Evolutionary conservation across 2,797 vertebrate species (phyloP), one percentile per base, ranked within the genome.

Genomic region (Pangasius krempfi): DNA sequence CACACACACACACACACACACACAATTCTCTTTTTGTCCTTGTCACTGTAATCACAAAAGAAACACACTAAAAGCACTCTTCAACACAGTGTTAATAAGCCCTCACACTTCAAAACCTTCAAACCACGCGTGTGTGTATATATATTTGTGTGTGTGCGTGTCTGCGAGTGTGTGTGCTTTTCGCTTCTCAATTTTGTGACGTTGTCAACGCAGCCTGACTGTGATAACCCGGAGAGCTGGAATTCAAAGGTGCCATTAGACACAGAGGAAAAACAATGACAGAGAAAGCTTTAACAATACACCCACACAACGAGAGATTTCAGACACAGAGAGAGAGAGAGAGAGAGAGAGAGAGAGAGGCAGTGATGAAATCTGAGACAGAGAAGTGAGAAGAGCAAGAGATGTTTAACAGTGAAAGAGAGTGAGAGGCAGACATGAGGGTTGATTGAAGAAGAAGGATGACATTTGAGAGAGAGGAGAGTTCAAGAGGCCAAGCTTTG

Each of bases 161-260:
- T 78, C 44, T 78, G 56, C 40, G 47, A 66, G 62, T 14, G 52
- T 75, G 52, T 75, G 14, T 40, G n/a, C n/a, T 54, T 80, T 40
- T 5, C 33, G 22, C 25, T 62, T 83, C 80, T 83, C n/a, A 8
- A 2, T 70, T 72, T 72, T 89, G 58, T 82, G 78, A 86, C 78
- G 54, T 62, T 88, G 87, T 87, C 88, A 87, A n/a, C 72, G 70
- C 84, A 88, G 47, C 87, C 86, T 90, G 54, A 58, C 70, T 82
- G 76, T 87, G 58, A 85, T 88, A 89, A 88, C 60, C 88, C 79
- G 60, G 64, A 82, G 87, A 89, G 84, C 50, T 72, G 33, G 78
- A 88, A 86, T 89, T 92, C 87, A 88, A 84, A 91, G 76, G 84
- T 88, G 76, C 87, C 76, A 87, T 92, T 88, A 90, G 86, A 87